These are phyloP conservation scores for Hypotaenidia okinawae DNA, from an alignment of 2,797 vertebrate genomes.

Conservation along the genomic window DNA sequence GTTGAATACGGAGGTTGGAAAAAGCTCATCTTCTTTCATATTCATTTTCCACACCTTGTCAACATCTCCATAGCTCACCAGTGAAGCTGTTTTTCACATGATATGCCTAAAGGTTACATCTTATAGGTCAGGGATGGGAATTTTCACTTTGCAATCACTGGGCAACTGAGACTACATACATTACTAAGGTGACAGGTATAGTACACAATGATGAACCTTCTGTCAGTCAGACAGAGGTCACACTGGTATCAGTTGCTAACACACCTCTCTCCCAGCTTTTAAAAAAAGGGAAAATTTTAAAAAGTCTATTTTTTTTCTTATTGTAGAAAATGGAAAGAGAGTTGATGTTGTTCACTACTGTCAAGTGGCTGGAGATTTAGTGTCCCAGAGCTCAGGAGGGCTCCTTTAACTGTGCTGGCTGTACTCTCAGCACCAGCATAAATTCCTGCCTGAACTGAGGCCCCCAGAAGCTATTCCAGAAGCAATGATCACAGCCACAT, in stretches of 20 bases:
- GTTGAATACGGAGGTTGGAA: background rate
- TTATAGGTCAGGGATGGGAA: background rate
- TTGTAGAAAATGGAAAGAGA: background rate
- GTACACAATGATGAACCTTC: background rate
- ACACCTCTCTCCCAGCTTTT: background rate
- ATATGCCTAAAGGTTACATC: background rate
- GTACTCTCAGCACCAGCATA: background rate
- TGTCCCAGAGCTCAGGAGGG: background rate
- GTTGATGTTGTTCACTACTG: background rate
- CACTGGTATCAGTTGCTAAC: background rate
- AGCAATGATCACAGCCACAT: background rate
- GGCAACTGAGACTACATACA: constrained; percentile 40
- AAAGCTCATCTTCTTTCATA: background rate
- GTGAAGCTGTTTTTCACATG: background rate
- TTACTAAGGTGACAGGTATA: constrained; percentile 60
- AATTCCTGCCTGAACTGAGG: background rate
- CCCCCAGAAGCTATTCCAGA: background rate
- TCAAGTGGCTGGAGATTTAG: constrained; percentile 41
- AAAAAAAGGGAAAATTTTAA: background rate
- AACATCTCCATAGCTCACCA: constrained; percentile 23
- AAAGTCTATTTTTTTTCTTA: background rate
- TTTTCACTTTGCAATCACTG: constrained; percentile 55
- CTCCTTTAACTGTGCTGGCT: background rate
- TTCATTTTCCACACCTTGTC: constrained; percentile 41
- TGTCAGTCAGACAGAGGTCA: constrained; percentile 57